phyloP scores from a whole-genome alignment of 2,888 invertebrate genomes.

The Lepidochrysops patricia region DNA sequence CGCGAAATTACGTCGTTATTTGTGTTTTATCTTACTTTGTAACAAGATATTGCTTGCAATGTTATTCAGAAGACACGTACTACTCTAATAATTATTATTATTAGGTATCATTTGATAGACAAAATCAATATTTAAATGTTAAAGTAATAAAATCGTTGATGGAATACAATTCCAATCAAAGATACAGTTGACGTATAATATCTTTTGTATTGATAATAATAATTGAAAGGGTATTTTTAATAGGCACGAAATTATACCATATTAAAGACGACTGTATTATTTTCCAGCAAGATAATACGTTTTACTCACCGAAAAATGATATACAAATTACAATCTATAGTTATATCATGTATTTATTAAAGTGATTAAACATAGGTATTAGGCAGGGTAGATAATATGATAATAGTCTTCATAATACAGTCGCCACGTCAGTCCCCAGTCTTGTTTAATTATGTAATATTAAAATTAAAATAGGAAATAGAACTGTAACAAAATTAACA shows the following conservation, averaged over 20 bases:
- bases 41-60: slow-evolving; percentile 1
- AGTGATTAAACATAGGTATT: background rate
- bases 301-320: too few relatives aligned
- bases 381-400: too few relatives aligned
- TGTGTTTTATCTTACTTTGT: slow-evolving; percentile 20
- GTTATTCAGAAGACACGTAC: background rate
- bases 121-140: background rate
- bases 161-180: too few relatives aligned
- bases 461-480: slow-evolving; percentile 62
- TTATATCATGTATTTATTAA: background rate
- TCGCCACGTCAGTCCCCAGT: slow-evolving; percentile 31
- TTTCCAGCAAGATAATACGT: too few relatives aligned
- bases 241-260: too few relatives aligned
- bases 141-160: too few relatives aligned
- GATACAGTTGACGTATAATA: too few relatives aligned
- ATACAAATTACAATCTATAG: too few relatives aligned
- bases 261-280: too few relatives aligned
- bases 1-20: slow-evolving; percentile 68
- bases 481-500: slow-evolving; percentile 53
- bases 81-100: background rate
- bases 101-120: background rate
- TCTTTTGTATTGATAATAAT: too few relatives aligned
- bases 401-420: slow-evolving; percentile 26
- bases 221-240: too few relatives aligned
- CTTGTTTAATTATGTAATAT: too few relatives aligned